Evolutionary conservation across 2,797 vertebrate species (phyloP), one percentile per base, ranked within the genome.

Genomic region (Amniataba percoides): DNA sequence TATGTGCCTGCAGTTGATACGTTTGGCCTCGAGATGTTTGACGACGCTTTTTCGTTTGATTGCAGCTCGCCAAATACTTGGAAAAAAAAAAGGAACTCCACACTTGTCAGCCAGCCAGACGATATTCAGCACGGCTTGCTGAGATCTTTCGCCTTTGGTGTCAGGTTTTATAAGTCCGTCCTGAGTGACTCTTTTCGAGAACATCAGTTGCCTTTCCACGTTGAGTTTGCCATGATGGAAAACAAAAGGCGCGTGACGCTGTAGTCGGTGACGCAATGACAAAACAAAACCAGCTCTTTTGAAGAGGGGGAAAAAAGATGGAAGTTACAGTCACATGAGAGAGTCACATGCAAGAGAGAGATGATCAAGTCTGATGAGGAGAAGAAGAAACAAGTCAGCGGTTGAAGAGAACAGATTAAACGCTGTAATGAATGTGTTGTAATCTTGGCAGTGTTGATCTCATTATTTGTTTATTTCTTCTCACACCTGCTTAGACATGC

Each of bases 381-480:
- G 73, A 42, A 55, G 57, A 71, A 77, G 78, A 72, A 75, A 66
- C 60, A 61, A 80, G 79, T 76, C 55, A 45, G 43, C 34, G 67
- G 68, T 53, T 78, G 81, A 84, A 83, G 82, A 63, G 69, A 86
- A 78, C 84, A 79, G 75, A 89, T 87, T 84, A 89, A 84, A 49
- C 46, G 71, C 56, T 80, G 62, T 89, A 89, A 88, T 85, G 81
- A 90, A 83, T 90, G 80, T 81, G 74, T 61, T 69, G 77, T 83
- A 89, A 90, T 90, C 82, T 81, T 68, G 79, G 80, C 79, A 76
- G 83, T 57, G 85, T 87, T 86, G 81, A 86, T 85, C 83, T 81
- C 81, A 81, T 88, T 77, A 88, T 86, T 90, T 89, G 88, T 91
- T 91, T 92, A 87, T 92, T 89, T 84, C 83, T 82, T 40, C 82